phyloP scores from a whole-genome alignment of 1,140 invertebrate species.

The Maconellicoccus hirsutus region DNA sequence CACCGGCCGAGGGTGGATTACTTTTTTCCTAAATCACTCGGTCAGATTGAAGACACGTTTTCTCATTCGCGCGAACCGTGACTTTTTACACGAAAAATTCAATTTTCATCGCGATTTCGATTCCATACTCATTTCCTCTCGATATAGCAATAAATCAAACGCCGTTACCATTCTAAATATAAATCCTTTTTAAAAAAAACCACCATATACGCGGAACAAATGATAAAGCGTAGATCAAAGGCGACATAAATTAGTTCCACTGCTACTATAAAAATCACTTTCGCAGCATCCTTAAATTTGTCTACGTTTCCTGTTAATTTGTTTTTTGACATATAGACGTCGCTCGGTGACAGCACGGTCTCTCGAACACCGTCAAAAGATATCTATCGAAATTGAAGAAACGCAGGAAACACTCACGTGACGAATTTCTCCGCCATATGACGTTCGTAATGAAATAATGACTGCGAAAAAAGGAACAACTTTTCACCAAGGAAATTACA shows the following conservation, averaged over 20 bases:
- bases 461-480: background rate
- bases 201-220: too few relatives aligned
- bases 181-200: too few relatives aligned
- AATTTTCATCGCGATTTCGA: too few relatives aligned
- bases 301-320: conserved; percentile 4
- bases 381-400: background rate
- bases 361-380: background rate
- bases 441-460: conserved; percentile 9
- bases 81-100: too few relatives aligned
- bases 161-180: too few relatives aligned
- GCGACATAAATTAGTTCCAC: background rate
- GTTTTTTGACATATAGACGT: conserved; percentile 4
- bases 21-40: too few relatives aligned
- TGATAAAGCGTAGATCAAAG: background rate
- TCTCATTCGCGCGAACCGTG: too few relatives aligned
- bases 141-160: too few relatives aligned
- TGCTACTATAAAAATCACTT: background rate
- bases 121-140: too few relatives aligned
- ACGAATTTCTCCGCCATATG: background rate
- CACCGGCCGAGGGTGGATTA: too few relatives aligned
- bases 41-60: too few relatives aligned
- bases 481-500: background rate
- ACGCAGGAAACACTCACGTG: background rate
- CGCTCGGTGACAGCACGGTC: background rate
- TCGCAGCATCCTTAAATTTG: background rate